Percentiles rank a stretch among this genome's conserved stretches.
These are phyloP conservation scores for Macrotrachela quadricornifera DNA, from an alignment of 1,140 invertebrate genomes.

Conservation along the genomic window DNA sequence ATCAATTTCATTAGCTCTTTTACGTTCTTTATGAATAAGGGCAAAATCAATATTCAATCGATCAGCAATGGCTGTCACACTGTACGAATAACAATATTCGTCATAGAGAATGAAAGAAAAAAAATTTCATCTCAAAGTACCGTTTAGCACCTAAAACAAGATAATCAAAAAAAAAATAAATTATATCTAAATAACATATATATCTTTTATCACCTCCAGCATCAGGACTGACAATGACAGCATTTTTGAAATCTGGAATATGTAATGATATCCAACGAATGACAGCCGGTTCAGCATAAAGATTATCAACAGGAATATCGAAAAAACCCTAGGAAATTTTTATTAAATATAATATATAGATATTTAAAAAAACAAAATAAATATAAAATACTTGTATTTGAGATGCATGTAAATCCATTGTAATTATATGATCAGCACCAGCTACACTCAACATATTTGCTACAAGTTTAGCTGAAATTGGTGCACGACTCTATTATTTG, in stretches of 20 bases:
- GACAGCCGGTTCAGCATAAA: slow-evolving; percentile 92
- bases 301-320: slow-evolving; percentile 95
- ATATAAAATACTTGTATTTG: slow-evolving; percentile 58
- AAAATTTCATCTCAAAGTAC: slow-evolving; percentile 18
- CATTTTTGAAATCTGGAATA: slow-evolving; percentile 39
- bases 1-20: slow-evolving; percentile 88
- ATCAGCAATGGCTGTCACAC: slow-evolving; percentile 82
- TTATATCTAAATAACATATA: too few relatives aligned
- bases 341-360: neutral
- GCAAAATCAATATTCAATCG: slow-evolving; percentile 91
- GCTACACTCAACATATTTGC: slow-evolving; percentile 95
- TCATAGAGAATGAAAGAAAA: neutral
- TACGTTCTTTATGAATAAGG: slow-evolving; percentile 92
- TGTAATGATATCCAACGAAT: slow-evolving; percentile 97
- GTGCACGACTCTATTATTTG: slow-evolving; percentile 60
- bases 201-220: neutral
- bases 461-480: slow-evolving; percentile 90
- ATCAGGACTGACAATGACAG: slow-evolving; percentile 9
- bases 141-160: slow-evolving; percentile 51
- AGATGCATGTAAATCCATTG: slow-evolving; percentile 94
- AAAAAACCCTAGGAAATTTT: slow-evolving; percentile 59
- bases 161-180: too few relatives aligned
- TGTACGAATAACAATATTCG: slow-evolving; percentile 19
- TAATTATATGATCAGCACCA: slow-evolving; percentile 95
- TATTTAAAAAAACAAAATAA: neutral